phyloP scores from a whole-genome alignment of 2,797 vertebrate species.

The Argya squamiceps region DNA sequence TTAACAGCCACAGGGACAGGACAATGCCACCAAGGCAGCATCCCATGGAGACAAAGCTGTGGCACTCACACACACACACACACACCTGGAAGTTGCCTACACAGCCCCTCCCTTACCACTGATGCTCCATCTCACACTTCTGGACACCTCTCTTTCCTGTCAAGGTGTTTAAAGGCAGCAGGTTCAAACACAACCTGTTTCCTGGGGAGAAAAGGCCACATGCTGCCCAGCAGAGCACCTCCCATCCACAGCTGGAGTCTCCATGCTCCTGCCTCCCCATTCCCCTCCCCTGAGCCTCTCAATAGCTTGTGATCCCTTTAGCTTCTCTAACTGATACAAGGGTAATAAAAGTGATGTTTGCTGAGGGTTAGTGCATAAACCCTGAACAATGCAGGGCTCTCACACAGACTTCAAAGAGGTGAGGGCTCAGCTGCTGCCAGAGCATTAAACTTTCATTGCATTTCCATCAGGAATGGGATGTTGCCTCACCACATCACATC shows the following conservation, averaged over 20 bases:
- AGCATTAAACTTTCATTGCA: conserved; percentile 31
- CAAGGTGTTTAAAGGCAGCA: not conserved
- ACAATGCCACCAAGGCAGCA: not conserved
- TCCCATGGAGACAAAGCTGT: not conserved
- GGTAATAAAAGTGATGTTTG: not conserved
- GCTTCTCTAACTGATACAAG: not conserved
- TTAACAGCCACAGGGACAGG: not conserved
- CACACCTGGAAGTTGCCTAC: not conserved
- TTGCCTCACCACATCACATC: not conserved
- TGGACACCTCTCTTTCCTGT: not conserved
- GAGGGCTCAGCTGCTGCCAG: not conserved
- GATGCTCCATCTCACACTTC: not conserved
- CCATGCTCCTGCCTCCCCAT: not conserved
- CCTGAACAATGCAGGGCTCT: not conserved
- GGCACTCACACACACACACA: not conserved
- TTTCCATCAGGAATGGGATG: not conserved
- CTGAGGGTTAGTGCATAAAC: not conserved
- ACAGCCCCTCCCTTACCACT: not conserved
- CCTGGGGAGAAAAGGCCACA: not conserved
- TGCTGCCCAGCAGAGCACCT: not conserved
- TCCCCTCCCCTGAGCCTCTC: not conserved
- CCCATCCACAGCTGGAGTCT: not conserved
- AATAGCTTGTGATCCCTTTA: not conserved
- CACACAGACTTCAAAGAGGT: not conserved
- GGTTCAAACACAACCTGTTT: not conserved